Evolutionary conservation across 2,797 vertebrate species (phyloP).

Genomic region (Arnoldichthys spilopterus): DNA sequence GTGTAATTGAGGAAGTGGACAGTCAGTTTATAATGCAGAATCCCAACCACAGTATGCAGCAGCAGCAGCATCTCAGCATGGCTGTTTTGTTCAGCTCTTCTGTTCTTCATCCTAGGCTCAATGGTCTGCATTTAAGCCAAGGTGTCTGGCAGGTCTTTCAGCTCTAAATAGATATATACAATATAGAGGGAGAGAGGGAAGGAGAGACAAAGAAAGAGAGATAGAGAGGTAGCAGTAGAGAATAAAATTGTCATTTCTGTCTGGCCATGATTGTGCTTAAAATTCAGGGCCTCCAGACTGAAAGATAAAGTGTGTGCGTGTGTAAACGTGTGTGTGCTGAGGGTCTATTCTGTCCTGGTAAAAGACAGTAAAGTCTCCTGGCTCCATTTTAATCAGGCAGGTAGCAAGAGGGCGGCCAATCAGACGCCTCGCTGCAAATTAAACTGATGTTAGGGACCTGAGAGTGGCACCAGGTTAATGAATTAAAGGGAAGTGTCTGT

Average conservation of each 20-base stretch:
- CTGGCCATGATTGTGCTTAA: background rate
- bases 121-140: too few relatives aligned
- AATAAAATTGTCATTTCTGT: background rate
- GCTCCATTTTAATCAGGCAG: constrained; percentile 52
- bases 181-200: too few relatives aligned
- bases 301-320: background rate
- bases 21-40: too few relatives aligned
- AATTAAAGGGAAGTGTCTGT: constrained; percentile 41
- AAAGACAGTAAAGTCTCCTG: constrained; percentile 25
- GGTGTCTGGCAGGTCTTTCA: too few relatives aligned
- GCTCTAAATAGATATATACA: too few relatives aligned
- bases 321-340: background rate
- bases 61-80: too few relatives aligned
- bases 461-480: constrained; percentile 60
- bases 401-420: constrained; percentile 46
- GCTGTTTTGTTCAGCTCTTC: too few relatives aligned
- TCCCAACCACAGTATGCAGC: too few relatives aligned
- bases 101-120: too few relatives aligned
- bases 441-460: constrained; percentile 46
- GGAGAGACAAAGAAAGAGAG: background rate
- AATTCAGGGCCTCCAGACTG: background rate
- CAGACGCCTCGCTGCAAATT: constrained; percentile 47
- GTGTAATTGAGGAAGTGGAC: too few relatives aligned
- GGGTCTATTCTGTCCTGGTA: constrained; percentile 8
- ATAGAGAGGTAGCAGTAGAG: background rate